Percentiles rank a stretch among this genome's conserved stretches.
phyloP scores from a whole-genome alignment of 2,113 vertebrate species.

The Gambusia affinis region DNA sequence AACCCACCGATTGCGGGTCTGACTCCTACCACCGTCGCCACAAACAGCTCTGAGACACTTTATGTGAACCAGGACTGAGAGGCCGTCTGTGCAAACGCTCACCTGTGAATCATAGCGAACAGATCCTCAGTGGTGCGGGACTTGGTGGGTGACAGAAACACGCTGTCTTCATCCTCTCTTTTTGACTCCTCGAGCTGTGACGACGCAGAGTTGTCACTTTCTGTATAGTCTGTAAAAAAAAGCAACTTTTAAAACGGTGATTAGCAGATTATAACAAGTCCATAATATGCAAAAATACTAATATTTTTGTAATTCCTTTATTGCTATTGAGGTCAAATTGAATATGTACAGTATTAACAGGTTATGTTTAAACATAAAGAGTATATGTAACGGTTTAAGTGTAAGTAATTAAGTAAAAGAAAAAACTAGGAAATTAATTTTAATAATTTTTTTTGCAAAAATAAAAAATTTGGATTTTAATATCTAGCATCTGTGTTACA shows the following conservation, averaged over 20 bases:
- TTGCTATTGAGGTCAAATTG: background rate
- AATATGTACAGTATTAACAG: background rate
- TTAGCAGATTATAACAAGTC: background rate
- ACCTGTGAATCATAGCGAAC: slow-evolving; percentile 99
- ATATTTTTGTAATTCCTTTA: no score
- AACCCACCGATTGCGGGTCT: no score
- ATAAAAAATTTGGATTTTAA: no score
- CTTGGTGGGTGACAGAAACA: slow-evolving; percentile 90
- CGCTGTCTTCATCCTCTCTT: slow-evolving; percentile 80
- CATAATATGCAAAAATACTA: background rate
- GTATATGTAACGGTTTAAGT: background rate
- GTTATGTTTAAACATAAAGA: background rate
- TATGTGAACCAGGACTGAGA: background rate
- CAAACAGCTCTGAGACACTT: background rate
- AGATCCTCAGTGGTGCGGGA: slow-evolving; percentile 95
- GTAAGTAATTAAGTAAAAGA: background rate
- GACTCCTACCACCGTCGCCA: no score
- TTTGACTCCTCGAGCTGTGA: slow-evolving; percentile 81
- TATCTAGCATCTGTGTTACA: no score
- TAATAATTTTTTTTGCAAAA: no score
- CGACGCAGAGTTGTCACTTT: slow-evolving; percentile 81
- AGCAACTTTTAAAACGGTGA: background rate
- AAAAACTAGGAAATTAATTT: background rate
- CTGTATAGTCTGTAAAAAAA: slow-evolving; percentile 65
- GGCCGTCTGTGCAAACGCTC: slow-evolving; percentile 7